Evolutionary conservation across 1,140 invertebrate genomes (phyloP).

Genomic region (Steinernema khuongi): DNA sequence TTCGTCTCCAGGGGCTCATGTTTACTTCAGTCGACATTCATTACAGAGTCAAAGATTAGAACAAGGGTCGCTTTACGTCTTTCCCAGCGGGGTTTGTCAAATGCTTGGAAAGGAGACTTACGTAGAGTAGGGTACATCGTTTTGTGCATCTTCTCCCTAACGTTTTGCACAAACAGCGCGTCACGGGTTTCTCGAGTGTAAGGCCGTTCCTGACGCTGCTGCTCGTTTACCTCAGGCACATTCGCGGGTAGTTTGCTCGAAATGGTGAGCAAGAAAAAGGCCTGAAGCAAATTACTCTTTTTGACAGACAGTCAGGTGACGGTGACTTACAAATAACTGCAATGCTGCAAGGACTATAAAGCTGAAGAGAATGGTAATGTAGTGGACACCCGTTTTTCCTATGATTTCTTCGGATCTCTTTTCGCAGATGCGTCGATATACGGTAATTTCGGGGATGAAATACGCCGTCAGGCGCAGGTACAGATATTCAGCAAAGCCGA

Average conservation of each 20-base stretch:
- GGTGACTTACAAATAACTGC: conserved; percentile 1
- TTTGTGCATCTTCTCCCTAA: neutral
- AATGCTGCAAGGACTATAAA: neutral
- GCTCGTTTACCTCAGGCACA: neutral
- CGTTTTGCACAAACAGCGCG: neutral
- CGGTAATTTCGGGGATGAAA: neutral
- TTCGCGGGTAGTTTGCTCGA: neutral
- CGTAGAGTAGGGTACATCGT: neutral
- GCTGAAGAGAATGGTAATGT: conserved; percentile 5
- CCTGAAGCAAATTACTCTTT: no score
- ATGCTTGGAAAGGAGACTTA: neutral
- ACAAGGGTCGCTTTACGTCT: neutral
- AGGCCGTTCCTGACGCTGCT: neutral
- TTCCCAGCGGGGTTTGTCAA: no score
- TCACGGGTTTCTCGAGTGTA: neutral
- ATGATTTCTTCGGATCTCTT: neutral
- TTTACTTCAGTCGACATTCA: no score
- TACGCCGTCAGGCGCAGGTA: neutral
- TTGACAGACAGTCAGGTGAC: neutral
- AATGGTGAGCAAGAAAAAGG: neutral
- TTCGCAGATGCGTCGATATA: neutral
- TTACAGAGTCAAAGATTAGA: neutral
- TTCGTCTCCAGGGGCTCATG: no score
- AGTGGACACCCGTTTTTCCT: conserved; percentile 8
- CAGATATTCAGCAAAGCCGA: conserved; percentile 4